Evolutionary conservation across 2,113 vertebrate species (phyloP).

Genomic region (Mastomys coucha): DNA sequence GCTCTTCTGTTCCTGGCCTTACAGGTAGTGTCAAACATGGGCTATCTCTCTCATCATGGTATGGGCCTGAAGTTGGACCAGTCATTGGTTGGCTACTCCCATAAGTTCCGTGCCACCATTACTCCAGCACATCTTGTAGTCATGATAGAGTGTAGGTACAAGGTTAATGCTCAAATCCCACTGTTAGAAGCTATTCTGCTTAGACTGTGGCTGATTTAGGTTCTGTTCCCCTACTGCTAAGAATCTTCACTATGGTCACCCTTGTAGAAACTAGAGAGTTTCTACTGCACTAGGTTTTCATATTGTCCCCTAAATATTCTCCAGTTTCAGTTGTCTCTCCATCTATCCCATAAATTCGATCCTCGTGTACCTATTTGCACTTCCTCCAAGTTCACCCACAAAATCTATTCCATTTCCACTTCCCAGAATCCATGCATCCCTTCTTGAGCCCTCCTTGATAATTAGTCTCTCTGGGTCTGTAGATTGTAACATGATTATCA

Average conservation of each 20-base stretch:
- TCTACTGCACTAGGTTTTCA: too few species aligned
- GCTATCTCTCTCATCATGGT: not conserved
- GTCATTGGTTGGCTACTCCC: not conserved
- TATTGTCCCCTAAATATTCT: too few species aligned
- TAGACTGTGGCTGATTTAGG: not conserved
- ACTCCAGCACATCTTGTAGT: not conserved
- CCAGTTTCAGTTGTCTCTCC: too few species aligned
- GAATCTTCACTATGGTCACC: too few species aligned
- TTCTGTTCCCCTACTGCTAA: too few species aligned
- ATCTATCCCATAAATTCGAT: too few species aligned
- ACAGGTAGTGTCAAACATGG: not conserved
- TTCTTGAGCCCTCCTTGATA: too few species aligned
- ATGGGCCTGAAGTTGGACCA: not conserved
- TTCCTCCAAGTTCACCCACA: too few species aligned
- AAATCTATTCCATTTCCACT: too few species aligned
- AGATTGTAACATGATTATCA: not conserved
- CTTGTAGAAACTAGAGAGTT: too few species aligned
- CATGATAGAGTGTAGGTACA: not conserved
- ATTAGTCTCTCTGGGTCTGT: not conserved
- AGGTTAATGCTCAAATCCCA: not conserved
- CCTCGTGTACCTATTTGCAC: too few species aligned
- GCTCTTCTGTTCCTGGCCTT: not conserved
- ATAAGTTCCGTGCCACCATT: not conserved
- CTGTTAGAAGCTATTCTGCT: not conserved
- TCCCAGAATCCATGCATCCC: too few species aligned